phyloP scores from a whole-genome alignment of 2,797 vertebrate species.

The Notolabrus celidotus region DNA sequence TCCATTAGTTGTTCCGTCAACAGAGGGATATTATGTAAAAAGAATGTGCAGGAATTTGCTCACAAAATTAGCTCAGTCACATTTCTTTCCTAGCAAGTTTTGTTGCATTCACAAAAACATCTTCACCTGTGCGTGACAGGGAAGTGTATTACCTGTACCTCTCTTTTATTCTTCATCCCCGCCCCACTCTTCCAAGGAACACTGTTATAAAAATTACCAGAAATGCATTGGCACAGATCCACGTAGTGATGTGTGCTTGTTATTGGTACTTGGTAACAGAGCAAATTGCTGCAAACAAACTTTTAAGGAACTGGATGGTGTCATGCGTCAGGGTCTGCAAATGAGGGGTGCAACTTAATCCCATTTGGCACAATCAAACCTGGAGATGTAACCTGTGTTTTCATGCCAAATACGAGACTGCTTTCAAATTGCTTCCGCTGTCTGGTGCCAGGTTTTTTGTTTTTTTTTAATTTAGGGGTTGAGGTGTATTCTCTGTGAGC shows the following conservation, averaged over 20 bases:
- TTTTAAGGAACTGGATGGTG: slow-evolving; percentile 10
- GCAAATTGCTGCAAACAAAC: slow-evolving; percentile 46
- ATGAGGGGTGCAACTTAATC: slow-evolving; percentile 51
- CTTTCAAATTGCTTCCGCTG: slow-evolving; percentile 51
- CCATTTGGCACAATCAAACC: slow-evolving; percentile 49
- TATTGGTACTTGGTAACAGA: slow-evolving; percentile 12
- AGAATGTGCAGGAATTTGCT: accelerated
- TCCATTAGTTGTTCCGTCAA: neutral
- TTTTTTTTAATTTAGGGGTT: neutral
- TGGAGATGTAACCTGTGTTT: slow-evolving; percentile 42
- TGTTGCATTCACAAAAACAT: neutral
- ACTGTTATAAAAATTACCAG: slow-evolving; percentile 6
- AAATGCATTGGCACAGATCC: slow-evolving; percentile 27
- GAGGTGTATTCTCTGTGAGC: slow-evolving; percentile 13
- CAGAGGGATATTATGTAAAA: neutral
- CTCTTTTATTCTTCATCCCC: slow-evolving; percentile 12
- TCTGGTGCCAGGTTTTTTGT: slow-evolving; percentile 29
- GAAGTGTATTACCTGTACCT: slow-evolving; percentile 13
- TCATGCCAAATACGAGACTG: slow-evolving; percentile 43
- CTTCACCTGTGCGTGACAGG: slow-evolving; percentile 50
- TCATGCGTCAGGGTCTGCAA: slow-evolving; percentile 26
- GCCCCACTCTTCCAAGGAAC: slow-evolving; percentile 31
- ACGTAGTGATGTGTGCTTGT: neutral
- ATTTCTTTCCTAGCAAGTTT: neutral
- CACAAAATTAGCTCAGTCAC: neutral